phyloP scores from a whole-genome alignment of 2,888 invertebrate genomes.

The Drosophila neonasuta region DNA sequence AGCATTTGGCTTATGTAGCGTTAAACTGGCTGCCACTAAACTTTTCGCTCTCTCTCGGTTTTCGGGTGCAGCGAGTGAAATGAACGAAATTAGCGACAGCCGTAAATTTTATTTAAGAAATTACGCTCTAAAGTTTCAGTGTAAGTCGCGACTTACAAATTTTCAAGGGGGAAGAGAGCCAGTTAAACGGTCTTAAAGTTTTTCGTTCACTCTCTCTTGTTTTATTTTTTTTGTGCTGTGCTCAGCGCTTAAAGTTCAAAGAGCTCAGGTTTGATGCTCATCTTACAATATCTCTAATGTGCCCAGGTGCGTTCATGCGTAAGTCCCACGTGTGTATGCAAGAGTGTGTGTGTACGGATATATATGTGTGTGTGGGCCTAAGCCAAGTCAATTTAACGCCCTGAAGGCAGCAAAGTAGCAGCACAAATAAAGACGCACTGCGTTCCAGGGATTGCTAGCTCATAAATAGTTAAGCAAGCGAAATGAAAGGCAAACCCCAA shows the following conservation, averaged over 20 bases:
- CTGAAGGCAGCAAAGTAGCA: conserved; percentile 74
- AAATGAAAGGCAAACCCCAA: conserved; percentile 62
- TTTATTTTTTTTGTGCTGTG: neutral
- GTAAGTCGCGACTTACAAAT: conserved; percentile 45
- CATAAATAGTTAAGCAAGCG: conserved; percentile 74
- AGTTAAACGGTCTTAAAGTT: conserved; percentile 58
- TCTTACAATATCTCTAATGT: conserved; percentile 35
- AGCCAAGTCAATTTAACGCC: conserved; percentile 75
- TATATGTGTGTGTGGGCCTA: conserved; percentile 32
- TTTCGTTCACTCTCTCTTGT: neutral
- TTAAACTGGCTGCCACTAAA: conserved; percentile 48
- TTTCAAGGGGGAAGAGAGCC: conserved; percentile 9
- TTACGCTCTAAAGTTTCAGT: conserved; percentile 45
- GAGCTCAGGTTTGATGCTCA: conserved; percentile 44
- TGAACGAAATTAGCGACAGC: conserved; percentile 60
- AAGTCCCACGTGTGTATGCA: conserved; percentile 40
- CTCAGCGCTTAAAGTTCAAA: conserved; percentile 60
- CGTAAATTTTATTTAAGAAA: conserved; percentile 54
- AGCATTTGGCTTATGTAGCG: conserved; percentile 55
- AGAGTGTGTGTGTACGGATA: conserved; percentile 4
- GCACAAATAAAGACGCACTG: conserved; percentile 74
- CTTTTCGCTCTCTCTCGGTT: conserved; percentile 6
- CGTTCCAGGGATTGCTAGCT: conserved; percentile 73
- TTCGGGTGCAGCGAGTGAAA: neutral
- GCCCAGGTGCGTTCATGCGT: conserved; percentile 57